phyloP scores from a whole-genome alignment of 2,797 vertebrate genomes.

The Tamandua tetradactyla region DNA sequence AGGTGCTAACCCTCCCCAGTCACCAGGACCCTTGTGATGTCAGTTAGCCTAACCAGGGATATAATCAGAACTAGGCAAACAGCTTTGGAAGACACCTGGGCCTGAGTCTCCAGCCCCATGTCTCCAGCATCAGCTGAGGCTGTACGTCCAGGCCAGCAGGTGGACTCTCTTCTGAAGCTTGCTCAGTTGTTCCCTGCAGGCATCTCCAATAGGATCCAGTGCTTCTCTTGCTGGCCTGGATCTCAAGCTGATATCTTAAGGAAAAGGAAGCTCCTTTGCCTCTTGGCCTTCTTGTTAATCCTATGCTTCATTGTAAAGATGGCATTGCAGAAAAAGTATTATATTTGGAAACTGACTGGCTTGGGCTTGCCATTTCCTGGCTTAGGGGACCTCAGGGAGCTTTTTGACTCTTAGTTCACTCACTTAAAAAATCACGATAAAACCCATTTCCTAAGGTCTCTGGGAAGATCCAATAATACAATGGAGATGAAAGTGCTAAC shows the following conservation, averaged over 20 bases:
- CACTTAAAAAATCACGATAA: background rate
- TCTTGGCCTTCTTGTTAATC: background rate
- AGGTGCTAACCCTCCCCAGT: background rate
- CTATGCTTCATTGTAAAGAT: background rate
- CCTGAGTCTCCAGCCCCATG: background rate
- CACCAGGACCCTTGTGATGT: background rate
- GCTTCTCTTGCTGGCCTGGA: background rate
- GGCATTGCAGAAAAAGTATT: background rate
- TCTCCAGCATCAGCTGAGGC: background rate
- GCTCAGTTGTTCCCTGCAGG: background rate
- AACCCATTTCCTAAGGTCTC: background rate
- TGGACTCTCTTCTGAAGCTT: background rate
- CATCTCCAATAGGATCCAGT: background rate
- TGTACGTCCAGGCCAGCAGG: background rate
- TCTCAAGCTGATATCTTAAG: background rate
- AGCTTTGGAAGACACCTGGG: background rate
- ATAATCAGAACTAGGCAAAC: background rate
- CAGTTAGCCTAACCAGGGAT: background rate
- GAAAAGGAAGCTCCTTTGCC: background rate
- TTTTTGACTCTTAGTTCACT: background rate
- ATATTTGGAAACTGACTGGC: background rate
- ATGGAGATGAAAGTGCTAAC: background rate
- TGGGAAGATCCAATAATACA: slow-evolving; percentile 13
- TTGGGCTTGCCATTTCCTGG: background rate
- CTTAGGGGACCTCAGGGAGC: background rate